Conservation (phyloP, 2,888 invertebrate genomes). For the Druceiella hillmani region DNA sequence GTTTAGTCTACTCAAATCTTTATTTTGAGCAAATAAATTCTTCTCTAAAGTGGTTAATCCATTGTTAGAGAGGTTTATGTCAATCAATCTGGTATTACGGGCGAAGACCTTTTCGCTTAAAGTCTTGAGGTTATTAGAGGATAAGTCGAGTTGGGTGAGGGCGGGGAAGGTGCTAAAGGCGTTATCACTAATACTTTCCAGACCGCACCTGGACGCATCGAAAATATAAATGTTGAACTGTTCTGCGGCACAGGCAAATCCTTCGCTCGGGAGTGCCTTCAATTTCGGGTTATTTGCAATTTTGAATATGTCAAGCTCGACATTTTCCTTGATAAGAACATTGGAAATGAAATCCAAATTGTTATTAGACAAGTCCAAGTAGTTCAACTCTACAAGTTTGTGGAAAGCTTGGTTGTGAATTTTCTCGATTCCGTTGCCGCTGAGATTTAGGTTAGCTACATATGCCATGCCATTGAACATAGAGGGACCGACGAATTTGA, state of each 20-base stretch:
- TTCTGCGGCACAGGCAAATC: conserved; percentile 58
- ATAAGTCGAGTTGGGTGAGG: conserved; percentile 59
- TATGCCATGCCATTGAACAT: conserved; percentile 60
- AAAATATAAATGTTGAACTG: conserved; percentile 61
- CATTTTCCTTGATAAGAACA: conserved; percentile 64
- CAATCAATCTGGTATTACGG: conserved; percentile 53
- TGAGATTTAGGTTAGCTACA: conserved; percentile 62
- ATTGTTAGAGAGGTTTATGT: conserved; percentile 70
- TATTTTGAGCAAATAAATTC: conserved; percentile 61
- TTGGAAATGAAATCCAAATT: conserved; percentile 60
- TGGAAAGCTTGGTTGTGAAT: conserved; percentile 66
- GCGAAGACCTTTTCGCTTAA: conserved; percentile 52
- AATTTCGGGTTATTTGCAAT: conserved; percentile 67
- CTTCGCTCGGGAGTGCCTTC: conserved; percentile 58
- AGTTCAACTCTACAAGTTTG: conserved; percentile 58
- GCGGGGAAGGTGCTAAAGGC: conserved; percentile 69
- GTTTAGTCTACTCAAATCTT: conserved; percentile 58
- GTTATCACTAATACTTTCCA: conserved; percentile 55
- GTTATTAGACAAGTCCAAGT: conserved; percentile 71
- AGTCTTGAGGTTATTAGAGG: conserved; percentile 59
- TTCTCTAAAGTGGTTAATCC: conserved; percentile 55
- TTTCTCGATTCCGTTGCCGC: conserved; percentile 62
- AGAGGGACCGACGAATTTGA: conserved; percentile 57
- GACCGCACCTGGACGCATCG: conserved; percentile 69
- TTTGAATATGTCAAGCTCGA: conserved; percentile 61